Percentiles rank a stretch among this genome's conserved stretches.
phyloP scores from a whole-genome alignment of 1,140 invertebrate species.

The Calephelis virginiensis region DNA sequence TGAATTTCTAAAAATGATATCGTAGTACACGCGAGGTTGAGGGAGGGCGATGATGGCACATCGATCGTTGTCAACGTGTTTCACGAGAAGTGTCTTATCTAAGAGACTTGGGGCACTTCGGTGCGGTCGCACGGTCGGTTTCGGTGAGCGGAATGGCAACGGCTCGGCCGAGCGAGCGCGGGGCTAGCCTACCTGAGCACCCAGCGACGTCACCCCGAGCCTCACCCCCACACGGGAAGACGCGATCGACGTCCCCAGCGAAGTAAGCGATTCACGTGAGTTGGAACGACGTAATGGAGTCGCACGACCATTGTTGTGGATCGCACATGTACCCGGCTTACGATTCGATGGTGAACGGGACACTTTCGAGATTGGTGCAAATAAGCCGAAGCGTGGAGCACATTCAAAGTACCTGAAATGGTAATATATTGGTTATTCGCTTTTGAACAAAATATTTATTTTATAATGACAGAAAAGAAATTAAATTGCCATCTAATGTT shows the following conservation, averaged over 20 bases:
- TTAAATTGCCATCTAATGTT: neutral
- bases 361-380: constrained; percentile 94
- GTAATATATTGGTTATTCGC: constrained; percentile 1
- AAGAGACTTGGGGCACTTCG: constrained; percentile 57
- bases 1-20: constrained; percentile 53
- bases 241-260: constrained; percentile 86
- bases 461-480: neutral
- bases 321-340: constrained; percentile 81
- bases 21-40: constrained; percentile 62
- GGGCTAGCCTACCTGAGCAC: constrained; percentile 85
- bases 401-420: constrained; percentile 95
- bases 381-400: constrained; percentile 92
- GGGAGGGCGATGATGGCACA: constrained; percentile 71
- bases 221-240: constrained; percentile 77
- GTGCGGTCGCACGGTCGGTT: constrained; percentile 45
- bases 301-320: constrained; percentile 81
- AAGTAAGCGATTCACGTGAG: constrained; percentile 92
- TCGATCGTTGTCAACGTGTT: constrained; percentile 63
- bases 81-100: constrained; percentile 67
- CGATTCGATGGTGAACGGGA: constrained; percentile 88
- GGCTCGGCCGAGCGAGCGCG: constrained; percentile 72
- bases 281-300: constrained; percentile 84
- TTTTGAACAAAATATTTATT: neutral
- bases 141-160: constrained; percentile 50
- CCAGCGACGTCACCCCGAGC: constrained; percentile 85